Percentiles rank a stretch among this genome's conserved stretches.
phyloP scores from a whole-genome alignment of 2,888 invertebrate species.

The Tetranychus piercei region DNA sequence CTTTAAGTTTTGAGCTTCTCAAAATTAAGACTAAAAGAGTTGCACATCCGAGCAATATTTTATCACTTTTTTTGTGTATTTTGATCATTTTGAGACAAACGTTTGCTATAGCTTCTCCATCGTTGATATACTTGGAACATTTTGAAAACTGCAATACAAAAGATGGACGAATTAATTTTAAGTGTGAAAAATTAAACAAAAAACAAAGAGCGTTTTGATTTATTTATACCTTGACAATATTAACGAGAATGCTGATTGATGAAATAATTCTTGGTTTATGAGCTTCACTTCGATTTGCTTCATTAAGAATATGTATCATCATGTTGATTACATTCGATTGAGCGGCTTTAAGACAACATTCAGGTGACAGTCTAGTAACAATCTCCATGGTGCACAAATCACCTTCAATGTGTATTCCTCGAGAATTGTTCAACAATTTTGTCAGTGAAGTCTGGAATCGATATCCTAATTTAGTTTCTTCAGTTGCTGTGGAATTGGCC shows the following conservation, averaged over 20 bases:
- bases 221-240: conserved; percentile 14
- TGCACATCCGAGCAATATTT: background rate
- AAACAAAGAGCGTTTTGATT: background rate
- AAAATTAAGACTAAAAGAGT: background rate
- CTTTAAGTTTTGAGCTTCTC: background rate
- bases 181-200: background rate
- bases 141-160: background rate
- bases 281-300: conserved; percentile 20
- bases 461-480: background rate
- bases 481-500: background rate
- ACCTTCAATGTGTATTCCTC: background rate
- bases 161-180: background rate
- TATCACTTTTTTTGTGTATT: conserved; percentile 5
- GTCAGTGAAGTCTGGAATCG: background rate
- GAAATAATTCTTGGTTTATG: conserved; percentile 16
- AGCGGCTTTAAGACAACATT: conserved; percentile 14
- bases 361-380: conserved; percentile 14
- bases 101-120: background rate
- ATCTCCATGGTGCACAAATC: conserved; percentile 16
- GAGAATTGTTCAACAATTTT: background rate
- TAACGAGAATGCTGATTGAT: conserved; percentile 12
- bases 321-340: conserved; percentile 9
- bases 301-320: conserved; percentile 15
- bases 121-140: background rate
- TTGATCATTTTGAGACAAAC: conserved; percentile 5